Conservation (phyloP, 1,140 invertebrate species). For the Wasmannia auropunctata region DNA sequence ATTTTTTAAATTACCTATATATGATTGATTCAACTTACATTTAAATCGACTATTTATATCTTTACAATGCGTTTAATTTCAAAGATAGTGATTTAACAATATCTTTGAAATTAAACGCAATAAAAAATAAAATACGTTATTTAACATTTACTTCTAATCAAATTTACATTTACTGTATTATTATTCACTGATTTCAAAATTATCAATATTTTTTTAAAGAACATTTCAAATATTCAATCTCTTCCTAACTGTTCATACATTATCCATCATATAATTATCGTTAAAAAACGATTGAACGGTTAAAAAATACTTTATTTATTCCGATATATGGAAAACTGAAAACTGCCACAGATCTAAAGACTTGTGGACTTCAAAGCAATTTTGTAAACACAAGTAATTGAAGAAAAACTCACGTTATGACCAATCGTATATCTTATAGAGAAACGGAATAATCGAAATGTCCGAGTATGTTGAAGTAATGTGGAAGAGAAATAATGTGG, state of each 20-base stretch:
- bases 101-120: neutral
- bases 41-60: neutral
- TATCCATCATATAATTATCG: neutral
- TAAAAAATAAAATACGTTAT: neutral
- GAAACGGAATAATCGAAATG: conserved; percentile 2
- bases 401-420: neutral
- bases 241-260: neutral
- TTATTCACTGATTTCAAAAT: neutral
- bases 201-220: neutral
- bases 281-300: neutral
- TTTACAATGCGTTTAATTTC: no score
- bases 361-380: neutral
- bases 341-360: neutral
- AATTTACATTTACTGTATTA: neutral
- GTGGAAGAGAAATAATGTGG: neutral
- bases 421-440: neutral
- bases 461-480: neutral
- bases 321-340: neutral
- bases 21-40: neutral
- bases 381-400: neutral
- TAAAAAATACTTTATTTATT: neutral
- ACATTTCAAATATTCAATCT: neutral
- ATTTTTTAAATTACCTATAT: neutral
- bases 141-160: neutral
- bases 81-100: no score